Percentiles rank a stretch among this genome's conserved stretches.
These are phyloP conservation scores for Loxodonta africana DNA, from an alignment of 2,113 vertebrate genomes.

Conservation along the genomic window DNA sequence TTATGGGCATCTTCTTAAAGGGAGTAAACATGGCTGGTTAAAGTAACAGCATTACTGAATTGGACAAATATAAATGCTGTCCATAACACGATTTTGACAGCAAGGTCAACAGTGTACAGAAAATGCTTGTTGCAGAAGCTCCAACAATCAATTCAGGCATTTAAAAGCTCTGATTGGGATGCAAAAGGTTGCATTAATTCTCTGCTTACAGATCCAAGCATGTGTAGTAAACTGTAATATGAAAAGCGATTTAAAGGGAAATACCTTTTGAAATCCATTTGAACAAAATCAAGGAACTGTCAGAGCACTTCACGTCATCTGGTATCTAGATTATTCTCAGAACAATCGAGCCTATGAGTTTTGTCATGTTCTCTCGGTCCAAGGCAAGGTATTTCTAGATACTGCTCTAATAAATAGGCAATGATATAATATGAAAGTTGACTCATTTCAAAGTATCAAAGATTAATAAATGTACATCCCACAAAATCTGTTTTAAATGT, in stretches of 20 bases:
- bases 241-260: background rate
- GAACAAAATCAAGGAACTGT: constrained; percentile 49
- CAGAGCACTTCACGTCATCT: background rate
- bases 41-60: background rate
- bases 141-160: constrained; percentile 1
- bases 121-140: background rate
- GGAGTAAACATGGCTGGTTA: background rate
- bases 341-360: background rate
- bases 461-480: background rate
- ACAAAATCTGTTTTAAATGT: constrained; percentile 23
- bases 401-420: background rate
- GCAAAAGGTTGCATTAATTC: background rate
- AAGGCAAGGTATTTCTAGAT: background rate
- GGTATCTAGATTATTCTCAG: background rate
- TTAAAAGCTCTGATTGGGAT: constrained; percentile 27
- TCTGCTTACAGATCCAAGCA: background rate
- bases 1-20: background rate
- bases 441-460: background rate
- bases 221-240: constrained; percentile 37
- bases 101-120: constrained; percentile 2
- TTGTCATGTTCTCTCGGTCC: background rate
- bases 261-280: constrained; percentile 37
- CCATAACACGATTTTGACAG: constrained; percentile 53
- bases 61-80: constrained; percentile 26
- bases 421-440: background rate